A percentile compares a stretch with the other conserved stretches of the same genome.
phyloP scores from a whole-genome alignment of 2,797 vertebrate species.

The Denticeps clupeoides region DNA sequence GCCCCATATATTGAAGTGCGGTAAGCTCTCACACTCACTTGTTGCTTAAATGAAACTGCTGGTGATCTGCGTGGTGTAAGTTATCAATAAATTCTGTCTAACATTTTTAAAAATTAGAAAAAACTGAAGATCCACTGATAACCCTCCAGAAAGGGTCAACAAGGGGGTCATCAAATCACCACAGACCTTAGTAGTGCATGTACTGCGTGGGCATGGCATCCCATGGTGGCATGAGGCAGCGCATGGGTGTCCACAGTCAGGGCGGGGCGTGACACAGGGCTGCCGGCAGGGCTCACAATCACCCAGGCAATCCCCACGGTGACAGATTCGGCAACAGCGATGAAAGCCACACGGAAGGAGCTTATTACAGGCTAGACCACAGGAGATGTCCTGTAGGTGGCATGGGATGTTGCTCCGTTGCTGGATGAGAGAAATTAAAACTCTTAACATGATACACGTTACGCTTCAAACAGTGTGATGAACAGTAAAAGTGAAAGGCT shows the following conservation, averaged over 20 bases:
- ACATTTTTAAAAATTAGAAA: not conserved
- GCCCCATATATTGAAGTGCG: no score
- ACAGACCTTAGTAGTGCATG: slow-evolving; percentile 78
- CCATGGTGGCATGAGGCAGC: slow-evolving; percentile 76
- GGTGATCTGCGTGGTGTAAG: no score
- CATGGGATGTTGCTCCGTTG: slow-evolving; percentile 94
- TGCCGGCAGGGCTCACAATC: slow-evolving; percentile 75
- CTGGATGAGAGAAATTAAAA: no score
- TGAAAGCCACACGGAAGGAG: slow-evolving; percentile 77
- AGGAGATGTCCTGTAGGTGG: slow-evolving; percentile 93
- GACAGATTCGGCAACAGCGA: slow-evolving; percentile 85
- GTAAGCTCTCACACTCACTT: no score
- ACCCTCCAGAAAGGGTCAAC: not conserved
- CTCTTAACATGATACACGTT: not conserved
- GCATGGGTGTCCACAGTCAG: slow-evolving; percentile 84
- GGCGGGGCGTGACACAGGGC: slow-evolving; percentile 66
- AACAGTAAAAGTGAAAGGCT: not conserved
- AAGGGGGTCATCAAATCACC: no score
- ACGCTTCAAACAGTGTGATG: not conserved
- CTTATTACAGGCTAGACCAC: slow-evolving; percentile 80
- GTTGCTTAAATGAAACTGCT: no score
- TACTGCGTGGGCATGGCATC: slow-evolving; percentile 66
- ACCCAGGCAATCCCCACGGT: slow-evolving; percentile 79
- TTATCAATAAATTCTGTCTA: not conserved
- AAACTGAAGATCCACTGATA: not conserved